Conservation (phyloP, 2,113 vertebrate species). For the Mormoops blainvillei region DNA sequence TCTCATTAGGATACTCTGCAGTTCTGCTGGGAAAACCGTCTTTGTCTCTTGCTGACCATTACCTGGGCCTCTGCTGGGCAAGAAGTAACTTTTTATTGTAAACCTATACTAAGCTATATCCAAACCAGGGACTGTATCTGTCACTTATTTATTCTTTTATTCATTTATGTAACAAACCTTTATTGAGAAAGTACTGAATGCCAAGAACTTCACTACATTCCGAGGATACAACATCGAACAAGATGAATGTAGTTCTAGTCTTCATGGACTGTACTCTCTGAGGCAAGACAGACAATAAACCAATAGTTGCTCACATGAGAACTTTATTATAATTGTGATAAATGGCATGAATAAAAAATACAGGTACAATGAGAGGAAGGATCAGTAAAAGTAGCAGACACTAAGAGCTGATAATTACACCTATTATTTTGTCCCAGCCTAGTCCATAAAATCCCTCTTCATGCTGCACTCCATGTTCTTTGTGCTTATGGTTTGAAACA, state of each 20-base stretch:
- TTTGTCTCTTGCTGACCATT: not conserved
- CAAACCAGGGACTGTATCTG: not conserved
- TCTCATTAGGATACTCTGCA: not conserved
- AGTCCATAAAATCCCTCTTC: not conserved
- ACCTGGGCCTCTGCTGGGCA: not conserved
- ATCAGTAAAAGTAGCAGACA: not conserved
- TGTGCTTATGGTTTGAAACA: not conserved
- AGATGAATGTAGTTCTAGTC: not conserved
- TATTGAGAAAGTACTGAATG: not conserved
- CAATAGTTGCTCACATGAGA: not conserved
- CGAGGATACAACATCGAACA: not conserved
- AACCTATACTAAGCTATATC: not conserved
- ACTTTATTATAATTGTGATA: not conserved
- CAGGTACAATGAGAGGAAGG: not conserved
- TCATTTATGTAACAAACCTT: not conserved
- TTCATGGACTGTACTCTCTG: not conserved
- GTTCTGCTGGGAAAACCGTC: not conserved
- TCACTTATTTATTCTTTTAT: not conserved
- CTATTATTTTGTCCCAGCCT: not conserved
- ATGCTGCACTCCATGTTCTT: not conserved
- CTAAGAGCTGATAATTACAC: not conserved
- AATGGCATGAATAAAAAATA: not conserved
- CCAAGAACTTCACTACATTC: not conserved
- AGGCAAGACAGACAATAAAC: not conserved
- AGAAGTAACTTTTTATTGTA: not conserved